phyloP scores from a whole-genome alignment of 2,888 invertebrate genomes.

The Gnatocerus cornutus region DNA sequence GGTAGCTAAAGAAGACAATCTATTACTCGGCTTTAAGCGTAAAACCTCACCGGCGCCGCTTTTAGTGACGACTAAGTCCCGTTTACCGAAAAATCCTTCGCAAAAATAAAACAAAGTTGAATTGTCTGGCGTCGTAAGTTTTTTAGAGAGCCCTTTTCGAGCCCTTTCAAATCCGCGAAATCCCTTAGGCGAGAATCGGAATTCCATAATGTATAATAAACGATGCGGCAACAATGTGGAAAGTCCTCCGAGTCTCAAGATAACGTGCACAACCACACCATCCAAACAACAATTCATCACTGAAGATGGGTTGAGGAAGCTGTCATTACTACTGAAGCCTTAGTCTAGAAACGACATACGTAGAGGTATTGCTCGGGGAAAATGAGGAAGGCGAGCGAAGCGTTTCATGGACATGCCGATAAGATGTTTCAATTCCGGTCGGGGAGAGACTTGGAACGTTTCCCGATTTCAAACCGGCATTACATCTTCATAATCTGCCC shows the following conservation, averaged over 20 bases:
- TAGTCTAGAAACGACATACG: conserved; percentile 22
- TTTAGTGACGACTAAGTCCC: conserved; percentile 29
- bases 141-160: conserved; percentile 31
- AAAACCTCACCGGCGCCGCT: conserved; percentile 21
- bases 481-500: conserved; percentile 21
- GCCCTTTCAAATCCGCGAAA: conserved; percentile 42
- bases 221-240: conserved; percentile 51
- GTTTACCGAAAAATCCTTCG: conserved; percentile 19
- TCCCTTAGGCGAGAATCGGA: conserved; percentile 49
- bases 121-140: conserved; percentile 36
- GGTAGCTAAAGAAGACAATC: no score
- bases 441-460: conserved; percentile 19
- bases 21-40: no score
- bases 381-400: conserved; percentile 28
- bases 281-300: conserved; percentile 51
- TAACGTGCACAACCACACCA: conserved; percentile 41
- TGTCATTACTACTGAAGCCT: conserved; percentile 37
- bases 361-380: conserved; percentile 22
- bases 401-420: conserved; percentile 37
- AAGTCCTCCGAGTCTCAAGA: conserved; percentile 49
- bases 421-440: conserved; percentile 40
- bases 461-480: conserved; percentile 37
- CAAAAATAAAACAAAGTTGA: conserved; percentile 36
- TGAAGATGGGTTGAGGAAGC: conserved; percentile 31
- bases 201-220: conserved; percentile 55